Base-by-base conservation (phyloP, 2,888 invertebrate genomes). In the Acleris holmiana region DNA sequence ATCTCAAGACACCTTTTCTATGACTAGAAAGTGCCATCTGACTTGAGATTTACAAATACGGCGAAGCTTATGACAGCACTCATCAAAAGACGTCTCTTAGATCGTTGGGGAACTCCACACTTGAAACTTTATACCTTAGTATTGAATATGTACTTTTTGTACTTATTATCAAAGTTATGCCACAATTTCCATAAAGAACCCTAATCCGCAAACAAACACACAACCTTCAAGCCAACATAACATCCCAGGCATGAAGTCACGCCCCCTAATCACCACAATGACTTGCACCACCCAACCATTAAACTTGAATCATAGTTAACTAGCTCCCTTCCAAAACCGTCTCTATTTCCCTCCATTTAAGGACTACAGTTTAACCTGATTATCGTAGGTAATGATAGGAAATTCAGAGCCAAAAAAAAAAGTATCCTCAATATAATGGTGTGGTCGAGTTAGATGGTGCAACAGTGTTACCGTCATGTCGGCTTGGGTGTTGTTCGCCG, bases 341-440 rank as follows among this genome's bases (percentile, higher is more conserved):
- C 18, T 35, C 10, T 62, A 62, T 25, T 17, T n/a, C 10, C 18
- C 48, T 44, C 7, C 19, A 56, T 23, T 10, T 21, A 54, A 4
- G 54, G 48, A n/a, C 18, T 47, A 47, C 2, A 48, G 35, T 4
- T 3, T 6, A 50, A 51, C 13, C 54, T 55, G 23, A 54, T 64
- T 48, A 44, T 51, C 59, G 61, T 15, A 48, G 17, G 19, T 67
- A 69, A 68, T 67, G 19, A 67, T 46, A 59, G 63, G 56, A 48
- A 57, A 67, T 59, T 40, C 25, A 23, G 19, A 17, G 29, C 48
- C 65, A 19, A 65, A 68, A 70, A 68, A 69, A 69, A 66, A 61
- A 57, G 29, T 54, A n/a, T 60, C 35, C 23, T 17, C 17, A 54
- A 76, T 80, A 81, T 79, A 81, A 73, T 73, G 64, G 61, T 53